Base-by-base conservation (phyloP, 2,113 vertebrate genomes). In the Cyprinodon brontotheroides region DNA sequence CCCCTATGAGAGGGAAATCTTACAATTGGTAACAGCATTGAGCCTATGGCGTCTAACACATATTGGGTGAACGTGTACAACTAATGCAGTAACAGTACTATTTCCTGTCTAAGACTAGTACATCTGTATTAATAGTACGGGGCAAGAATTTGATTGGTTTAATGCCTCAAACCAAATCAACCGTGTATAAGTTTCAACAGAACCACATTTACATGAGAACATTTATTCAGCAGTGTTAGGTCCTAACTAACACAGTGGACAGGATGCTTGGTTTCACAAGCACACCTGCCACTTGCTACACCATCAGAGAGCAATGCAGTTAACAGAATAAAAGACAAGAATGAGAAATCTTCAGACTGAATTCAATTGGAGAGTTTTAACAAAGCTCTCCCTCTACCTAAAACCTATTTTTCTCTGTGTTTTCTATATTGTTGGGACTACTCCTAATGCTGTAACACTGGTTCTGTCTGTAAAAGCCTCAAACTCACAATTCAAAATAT, bases 11-110 rank as follows among this genome's bases (percentile, higher is more conserved):
- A 83, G 78, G 77, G 70, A 81, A 85, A 81, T 69, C 65, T 77
- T 48, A 79, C 75, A 69, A 74, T 65, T 80, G 84, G 79, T 79
- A 87, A 90, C 91, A 92, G 89, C 91, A 73, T 74, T 41, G 77
- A 91, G 91, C 74, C 89, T 75, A 77, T 83, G 69, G 79, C 67
- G 65, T 79, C 76, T 63, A 71, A 60, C 84, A 50, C 59, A 80
- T 36, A 59, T 38, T 64, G 75, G 70, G 60, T 74, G 62, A 78
- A 65, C 14, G 70, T 22, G 67, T 14, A 66, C 60, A 62, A 65
- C 61, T 59, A 6, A 61, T 70, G 40, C 41, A 62, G 57, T 64
- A 68, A 47, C 8, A 22, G 45, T 39, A 15, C 38, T 53, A 29
- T 3, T 10, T 80, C 65, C 10, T 60, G 20, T 11, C 40, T 22